Evolutionary conservation across 2,888 invertebrate species (phyloP).

Genomic region (Conus canariensis): DNA sequence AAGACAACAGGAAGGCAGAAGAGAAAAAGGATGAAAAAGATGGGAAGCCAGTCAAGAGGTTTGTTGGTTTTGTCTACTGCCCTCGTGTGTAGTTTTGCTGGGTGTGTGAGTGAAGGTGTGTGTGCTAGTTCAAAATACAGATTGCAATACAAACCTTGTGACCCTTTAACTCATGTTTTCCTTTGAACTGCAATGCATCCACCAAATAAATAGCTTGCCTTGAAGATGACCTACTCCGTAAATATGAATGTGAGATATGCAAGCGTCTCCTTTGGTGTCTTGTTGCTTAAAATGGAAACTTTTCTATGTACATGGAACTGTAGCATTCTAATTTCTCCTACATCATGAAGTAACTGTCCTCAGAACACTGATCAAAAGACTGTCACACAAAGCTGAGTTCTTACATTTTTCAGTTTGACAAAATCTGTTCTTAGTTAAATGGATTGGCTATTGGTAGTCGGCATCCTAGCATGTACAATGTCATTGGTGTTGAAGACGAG

Average conservation of each 20-base stretch:
- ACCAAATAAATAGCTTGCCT: conserved; percentile 31
- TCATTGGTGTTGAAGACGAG: too few relatives aligned
- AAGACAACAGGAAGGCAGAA: conserved; percentile 58
- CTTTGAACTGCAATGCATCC: background rate
- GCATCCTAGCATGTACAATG: too few relatives aligned
- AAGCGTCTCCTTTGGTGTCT: too few relatives aligned
- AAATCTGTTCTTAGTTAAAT: too few relatives aligned
- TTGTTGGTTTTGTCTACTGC: conserved; percentile 48
- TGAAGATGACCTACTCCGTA: conserved; percentile 1
- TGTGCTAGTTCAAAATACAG: background rate
- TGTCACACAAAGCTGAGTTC: too few relatives aligned
- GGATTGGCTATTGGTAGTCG: too few relatives aligned
- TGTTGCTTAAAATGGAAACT: too few relatives aligned
- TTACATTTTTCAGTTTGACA: too few relatives aligned
- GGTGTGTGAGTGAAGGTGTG: conserved; percentile 30
- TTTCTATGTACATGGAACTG: too few relatives aligned
- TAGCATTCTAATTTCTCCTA: too few relatives aligned
- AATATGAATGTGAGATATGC: background rate
- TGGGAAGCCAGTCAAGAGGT: conserved; percentile 59
- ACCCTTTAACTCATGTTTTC: background rate
- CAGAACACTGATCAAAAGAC: too few relatives aligned
- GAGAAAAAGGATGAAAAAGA: conserved; percentile 67
- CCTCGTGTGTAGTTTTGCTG: background rate
- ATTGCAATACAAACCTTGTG: background rate
- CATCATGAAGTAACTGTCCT: too few relatives aligned